Conservation (phyloP, 2,888 invertebrate species). For the Phalera bucephala region DNA sequence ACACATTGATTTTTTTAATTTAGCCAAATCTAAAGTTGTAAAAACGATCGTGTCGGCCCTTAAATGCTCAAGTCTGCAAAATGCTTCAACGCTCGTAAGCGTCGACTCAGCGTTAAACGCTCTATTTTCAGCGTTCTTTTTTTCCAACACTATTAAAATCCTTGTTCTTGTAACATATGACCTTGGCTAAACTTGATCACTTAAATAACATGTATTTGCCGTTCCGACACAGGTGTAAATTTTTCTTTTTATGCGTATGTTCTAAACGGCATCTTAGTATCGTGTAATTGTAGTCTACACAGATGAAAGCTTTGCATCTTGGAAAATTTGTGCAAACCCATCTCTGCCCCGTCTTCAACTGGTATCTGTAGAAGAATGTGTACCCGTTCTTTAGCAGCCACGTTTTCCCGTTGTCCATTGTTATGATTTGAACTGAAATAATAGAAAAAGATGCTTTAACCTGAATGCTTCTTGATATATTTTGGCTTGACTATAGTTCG, state of each 20-base stretch:
- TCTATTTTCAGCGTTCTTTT: too few species aligned
- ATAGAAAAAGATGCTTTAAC: not conserved
- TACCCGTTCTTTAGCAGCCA: constrained; percentile 43
- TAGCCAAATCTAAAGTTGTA: too few species aligned
- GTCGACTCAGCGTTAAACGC: too few species aligned
- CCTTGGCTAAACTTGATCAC: not conserved
- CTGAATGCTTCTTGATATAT: too few species aligned
- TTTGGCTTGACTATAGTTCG: too few species aligned
- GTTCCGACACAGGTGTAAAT: constrained; percentile 24
- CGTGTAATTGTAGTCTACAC: constrained; percentile 34
- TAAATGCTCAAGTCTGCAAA: too few species aligned
- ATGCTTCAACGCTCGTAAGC: too few species aligned
- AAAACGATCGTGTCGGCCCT: too few species aligned
- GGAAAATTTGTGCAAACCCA: constrained; percentile 61
- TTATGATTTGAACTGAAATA: constrained; percentile 43
- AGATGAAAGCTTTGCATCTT: constrained; percentile 49
- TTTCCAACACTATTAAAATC: too few species aligned
- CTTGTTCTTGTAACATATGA: too few species aligned
- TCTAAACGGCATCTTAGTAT: constrained; percentile 23
- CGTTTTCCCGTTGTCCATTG: constrained; percentile 44
- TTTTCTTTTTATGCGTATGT: constrained; percentile 37
- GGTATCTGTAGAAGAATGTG: constrained; percentile 57
- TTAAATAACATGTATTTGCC: not conserved
- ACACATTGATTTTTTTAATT: too few species aligned
- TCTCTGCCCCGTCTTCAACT: constrained; percentile 39